Conservation (phyloP, 64 coral and sea anemone species). For the Montipora cactus region DNA sequence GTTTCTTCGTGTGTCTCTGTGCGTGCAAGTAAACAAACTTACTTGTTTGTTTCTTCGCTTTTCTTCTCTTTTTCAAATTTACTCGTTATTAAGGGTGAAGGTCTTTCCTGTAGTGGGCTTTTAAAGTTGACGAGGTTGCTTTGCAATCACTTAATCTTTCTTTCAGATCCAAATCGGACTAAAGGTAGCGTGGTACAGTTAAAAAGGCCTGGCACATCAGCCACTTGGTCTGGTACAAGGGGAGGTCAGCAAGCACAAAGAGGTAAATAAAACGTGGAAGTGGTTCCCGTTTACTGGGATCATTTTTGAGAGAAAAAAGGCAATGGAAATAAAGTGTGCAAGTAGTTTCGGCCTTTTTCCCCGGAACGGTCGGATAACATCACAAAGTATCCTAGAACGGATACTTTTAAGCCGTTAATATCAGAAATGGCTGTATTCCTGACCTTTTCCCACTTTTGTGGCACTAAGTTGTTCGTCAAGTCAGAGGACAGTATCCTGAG, state of each 20-base stretch:
- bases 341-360: too few relatives aligned
- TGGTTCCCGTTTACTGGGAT: too few relatives aligned
- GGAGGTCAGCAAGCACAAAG: constrained; percentile 35
- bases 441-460: too few relatives aligned
- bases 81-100: neutral
- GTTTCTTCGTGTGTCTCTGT: neutral
- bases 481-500: too few relatives aligned
- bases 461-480: too few relatives aligned
- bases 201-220: constrained; percentile 45
- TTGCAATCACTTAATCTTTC: neutral
- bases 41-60: neutral
- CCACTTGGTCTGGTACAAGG: constrained; percentile 3
- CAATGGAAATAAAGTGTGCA: too few relatives aligned
- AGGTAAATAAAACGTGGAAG: neutral
- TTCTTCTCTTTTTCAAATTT: neutral
- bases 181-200: constrained; percentile 52
- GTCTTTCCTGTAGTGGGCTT: neutral
- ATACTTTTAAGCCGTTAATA: too few relatives aligned
- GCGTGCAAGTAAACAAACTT: too few relatives aligned
- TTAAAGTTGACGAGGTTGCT: neutral
- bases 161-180: constrained; percentile 11
- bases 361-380: too few relatives aligned
- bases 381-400: too few relatives aligned
- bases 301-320: too few relatives aligned
- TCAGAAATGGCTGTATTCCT: too few relatives aligned